phyloP scores from a whole-genome alignment of 2,113 vertebrate species.

The Eolophus roseicapilla region DNA sequence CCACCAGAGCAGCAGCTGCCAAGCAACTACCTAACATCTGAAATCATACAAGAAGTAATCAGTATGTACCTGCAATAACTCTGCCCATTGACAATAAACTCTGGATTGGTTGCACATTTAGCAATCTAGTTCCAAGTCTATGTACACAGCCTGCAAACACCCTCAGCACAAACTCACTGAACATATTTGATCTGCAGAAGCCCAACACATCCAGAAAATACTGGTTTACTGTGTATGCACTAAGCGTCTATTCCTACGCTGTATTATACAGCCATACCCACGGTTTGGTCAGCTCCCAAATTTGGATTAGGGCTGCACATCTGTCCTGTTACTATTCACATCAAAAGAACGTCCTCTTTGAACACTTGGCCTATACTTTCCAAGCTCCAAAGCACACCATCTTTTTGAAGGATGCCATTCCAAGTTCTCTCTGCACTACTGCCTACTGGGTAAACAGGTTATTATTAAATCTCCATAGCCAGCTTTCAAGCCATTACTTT shows the following conservation, averaged over 20 bases:
- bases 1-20: background rate
- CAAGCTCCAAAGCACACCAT: background rate
- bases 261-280: background rate
- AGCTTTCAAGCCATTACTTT: background rate
- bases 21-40: background rate
- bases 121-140: background rate
- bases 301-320: background rate
- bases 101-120: background rate
- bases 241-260: background rate
- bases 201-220: background rate
- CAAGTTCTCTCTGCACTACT: background rate
- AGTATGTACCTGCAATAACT: background rate
- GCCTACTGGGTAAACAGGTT: background rate
- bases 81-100: background rate
- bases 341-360: background rate
- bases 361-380: background rate
- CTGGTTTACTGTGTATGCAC: fast-evolving
- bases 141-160: background rate
- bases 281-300: background rate
- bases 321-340: background rate
- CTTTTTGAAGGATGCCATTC: background rate
- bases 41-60: background rate
- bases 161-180: background rate
- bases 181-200: background rate
- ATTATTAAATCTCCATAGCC: background rate